phyloP scores from a whole-genome alignment of 2,113 vertebrate genomes.

The Puffinus mauretanicus region DNA sequence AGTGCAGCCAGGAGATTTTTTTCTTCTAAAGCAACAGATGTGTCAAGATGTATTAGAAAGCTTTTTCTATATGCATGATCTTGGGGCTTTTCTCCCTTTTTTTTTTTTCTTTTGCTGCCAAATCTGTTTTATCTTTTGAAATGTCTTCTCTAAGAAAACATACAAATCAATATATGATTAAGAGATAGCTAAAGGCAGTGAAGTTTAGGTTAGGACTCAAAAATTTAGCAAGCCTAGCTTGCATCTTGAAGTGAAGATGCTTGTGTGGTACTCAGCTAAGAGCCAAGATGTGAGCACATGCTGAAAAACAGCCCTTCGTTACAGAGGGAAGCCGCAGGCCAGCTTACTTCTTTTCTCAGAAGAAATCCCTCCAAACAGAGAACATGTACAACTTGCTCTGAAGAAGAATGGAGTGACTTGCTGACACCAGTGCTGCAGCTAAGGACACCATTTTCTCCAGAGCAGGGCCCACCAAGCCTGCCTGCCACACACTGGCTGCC shows the following conservation, averaged over 20 bases:
- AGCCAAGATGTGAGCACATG: background rate
- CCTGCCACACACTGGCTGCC: background rate
- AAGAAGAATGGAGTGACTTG: background rate
- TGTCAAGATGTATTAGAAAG: background rate
- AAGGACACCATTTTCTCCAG: background rate
- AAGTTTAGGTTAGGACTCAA: background rate
- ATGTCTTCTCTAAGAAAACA: background rate
- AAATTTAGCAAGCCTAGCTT: background rate
- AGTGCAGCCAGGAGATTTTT: background rate
- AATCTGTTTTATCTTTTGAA: background rate
- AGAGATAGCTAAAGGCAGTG: background rate
- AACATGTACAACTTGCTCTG: background rate
- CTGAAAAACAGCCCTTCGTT: background rate
- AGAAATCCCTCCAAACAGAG: background rate
- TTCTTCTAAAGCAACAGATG: constrained; percentile 37
- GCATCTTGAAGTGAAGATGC: background rate
- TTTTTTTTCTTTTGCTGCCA: background rate
- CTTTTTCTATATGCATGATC: background rate
- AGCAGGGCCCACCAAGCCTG: background rate
- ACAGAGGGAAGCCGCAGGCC: background rate
- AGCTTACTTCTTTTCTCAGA: background rate
- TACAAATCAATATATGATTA: background rate
- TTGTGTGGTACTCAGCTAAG: background rate
- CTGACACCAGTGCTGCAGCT: background rate
- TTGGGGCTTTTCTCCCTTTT: background rate